These are phyloP conservation scores for Eciton burchellii DNA, from an alignment of 1,140 invertebrate genomes.

Conservation along the genomic window DNA sequence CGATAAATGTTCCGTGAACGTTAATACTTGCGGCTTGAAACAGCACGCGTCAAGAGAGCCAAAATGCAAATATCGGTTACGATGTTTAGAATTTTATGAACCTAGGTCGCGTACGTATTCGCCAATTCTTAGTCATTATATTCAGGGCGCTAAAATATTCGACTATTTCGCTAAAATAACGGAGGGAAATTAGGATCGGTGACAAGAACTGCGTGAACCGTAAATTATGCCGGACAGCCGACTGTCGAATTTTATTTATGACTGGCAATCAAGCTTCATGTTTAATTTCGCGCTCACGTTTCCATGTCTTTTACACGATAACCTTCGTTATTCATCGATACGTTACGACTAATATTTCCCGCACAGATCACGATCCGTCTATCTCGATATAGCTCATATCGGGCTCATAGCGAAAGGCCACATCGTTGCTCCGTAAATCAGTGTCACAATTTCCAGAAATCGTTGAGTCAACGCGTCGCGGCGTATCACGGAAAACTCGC, in stretches of 20 bases:
- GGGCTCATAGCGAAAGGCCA: not conserved
- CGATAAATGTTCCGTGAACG: not conserved
- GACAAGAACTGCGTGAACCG: not conserved
- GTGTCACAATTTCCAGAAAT: slow-evolving; percentile 10
- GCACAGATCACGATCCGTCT: not conserved
- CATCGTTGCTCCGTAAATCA: not conserved
- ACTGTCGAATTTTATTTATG: not conserved
- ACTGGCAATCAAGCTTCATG: not conserved
- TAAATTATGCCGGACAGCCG: not conserved
- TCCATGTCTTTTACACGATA: not conserved
- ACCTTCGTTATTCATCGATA: not conserved
- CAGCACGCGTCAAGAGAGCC: not conserved
- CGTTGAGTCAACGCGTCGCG: not conserved
- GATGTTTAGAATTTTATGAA: slow-evolving; percentile 22
- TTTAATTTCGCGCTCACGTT: not conserved
- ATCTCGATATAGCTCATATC: slow-evolving; percentile 10
- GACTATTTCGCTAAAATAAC: not conserved
- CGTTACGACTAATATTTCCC: not conserved
- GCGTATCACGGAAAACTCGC: not conserved
- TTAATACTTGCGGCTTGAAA: not conserved
- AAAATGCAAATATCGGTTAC: not conserved
- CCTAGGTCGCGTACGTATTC: not conserved
- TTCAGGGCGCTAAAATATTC: not conserved
- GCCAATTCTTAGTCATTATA: not conserved
- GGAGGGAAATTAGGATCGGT: not conserved